These are phyloP conservation scores for Mimas tiliae DNA, from an alignment of 2,888 invertebrate genomes.

Conservation along the genomic window DNA sequence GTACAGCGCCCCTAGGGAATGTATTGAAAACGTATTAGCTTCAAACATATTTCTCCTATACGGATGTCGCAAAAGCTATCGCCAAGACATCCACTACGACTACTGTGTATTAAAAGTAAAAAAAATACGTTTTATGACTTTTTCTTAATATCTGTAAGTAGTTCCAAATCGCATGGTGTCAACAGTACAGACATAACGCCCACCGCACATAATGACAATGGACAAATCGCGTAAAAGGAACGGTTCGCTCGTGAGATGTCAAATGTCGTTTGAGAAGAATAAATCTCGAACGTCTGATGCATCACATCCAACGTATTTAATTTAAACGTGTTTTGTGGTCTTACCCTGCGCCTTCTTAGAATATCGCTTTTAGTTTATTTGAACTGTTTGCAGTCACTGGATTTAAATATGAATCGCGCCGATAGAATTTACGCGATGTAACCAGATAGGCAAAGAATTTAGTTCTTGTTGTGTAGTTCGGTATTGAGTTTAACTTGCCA, in stretches of 20 bases:
- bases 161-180: not conserved
- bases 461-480: conserved; percentile 1
- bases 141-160: not conserved
- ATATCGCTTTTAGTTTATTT: conserved; percentile 38
- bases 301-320: conserved; percentile 48
- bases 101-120: no score
- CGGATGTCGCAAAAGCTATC: no score
- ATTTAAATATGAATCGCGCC: conserved; percentile 28
- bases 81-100: no score
- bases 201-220: conserved; percentile 61
- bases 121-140: not conserved
- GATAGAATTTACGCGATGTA: conserved; percentile 24
- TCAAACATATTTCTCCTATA: no score
- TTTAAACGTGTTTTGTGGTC: conserved; percentile 44
- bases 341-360: conserved; percentile 25
- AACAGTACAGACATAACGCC: conserved; percentile 45
- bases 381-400: conserved; percentile 26
- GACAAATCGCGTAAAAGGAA: conserved; percentile 63
- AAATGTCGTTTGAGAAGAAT: conserved; percentile 59
- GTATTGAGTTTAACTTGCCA: conserved; percentile 2
- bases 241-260: conserved; percentile 58
- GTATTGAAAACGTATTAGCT: no score
- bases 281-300: conserved; percentile 52
- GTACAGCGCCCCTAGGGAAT: no score
- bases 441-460: conserved; percentile 15